These are phyloP conservation scores for Trogon melanurus DNA, from an alignment of 2,113 vertebrate species.

Conservation along the genomic window DNA sequence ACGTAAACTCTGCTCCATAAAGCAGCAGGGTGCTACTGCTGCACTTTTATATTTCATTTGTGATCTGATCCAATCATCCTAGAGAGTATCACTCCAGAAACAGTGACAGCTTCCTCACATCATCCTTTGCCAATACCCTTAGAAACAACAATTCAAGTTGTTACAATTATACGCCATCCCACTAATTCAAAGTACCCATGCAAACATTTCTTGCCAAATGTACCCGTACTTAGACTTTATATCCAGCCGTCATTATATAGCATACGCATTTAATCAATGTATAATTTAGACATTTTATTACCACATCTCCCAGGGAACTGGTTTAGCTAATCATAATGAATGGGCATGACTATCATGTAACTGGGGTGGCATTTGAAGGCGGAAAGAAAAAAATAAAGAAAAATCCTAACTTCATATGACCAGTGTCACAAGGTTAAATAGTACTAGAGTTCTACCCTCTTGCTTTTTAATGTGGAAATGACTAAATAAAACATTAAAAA, in stretches of 20 bases:
- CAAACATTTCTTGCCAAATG: not conserved
- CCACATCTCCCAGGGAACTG: conserved; percentile 38
- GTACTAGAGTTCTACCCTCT: not conserved
- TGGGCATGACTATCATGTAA: not conserved
- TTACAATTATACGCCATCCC: not conserved
- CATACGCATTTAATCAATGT: conserved; percentile 34
- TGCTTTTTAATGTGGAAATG: conserved; percentile 25
- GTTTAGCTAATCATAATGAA: conserved; percentile 47
- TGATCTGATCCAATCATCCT: not conserved
- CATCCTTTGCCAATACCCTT: not conserved
- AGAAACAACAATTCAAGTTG: not conserved
- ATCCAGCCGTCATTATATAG: not conserved
- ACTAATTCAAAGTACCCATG: not conserved
- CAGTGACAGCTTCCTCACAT: not conserved
- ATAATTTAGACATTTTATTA: conserved; percentile 36
- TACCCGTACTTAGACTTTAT: not conserved
- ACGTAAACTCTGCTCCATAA: not conserved
- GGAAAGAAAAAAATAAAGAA: not conserved
- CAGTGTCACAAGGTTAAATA: not conserved
- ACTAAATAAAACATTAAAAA: conserved; percentile 37
- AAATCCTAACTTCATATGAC: not conserved
- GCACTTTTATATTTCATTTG: not conserved
- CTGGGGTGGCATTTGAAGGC: conserved; percentile 8
- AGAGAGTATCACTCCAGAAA: not conserved
- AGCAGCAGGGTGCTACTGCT: not conserved